phyloP scores from a whole-genome alignment of 2,888 invertebrate genomes.

The Arenicola marina region DNA sequence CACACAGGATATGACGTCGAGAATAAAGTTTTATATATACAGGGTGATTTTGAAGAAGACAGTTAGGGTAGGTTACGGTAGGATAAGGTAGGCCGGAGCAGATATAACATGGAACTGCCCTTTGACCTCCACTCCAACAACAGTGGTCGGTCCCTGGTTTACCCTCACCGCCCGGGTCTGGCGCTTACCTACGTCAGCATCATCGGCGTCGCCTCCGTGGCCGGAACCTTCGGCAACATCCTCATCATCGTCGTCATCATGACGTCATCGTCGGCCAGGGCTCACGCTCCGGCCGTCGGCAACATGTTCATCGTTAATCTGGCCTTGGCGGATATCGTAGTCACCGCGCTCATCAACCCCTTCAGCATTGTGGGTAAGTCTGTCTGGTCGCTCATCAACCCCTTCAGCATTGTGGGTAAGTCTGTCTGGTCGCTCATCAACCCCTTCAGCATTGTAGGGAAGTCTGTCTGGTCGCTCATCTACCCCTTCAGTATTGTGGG shows the following conservation, averaged over 20 bases:
- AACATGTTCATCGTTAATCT: conserved; percentile 41
- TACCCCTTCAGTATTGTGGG: conserved; percentile 43
- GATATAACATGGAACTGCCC: no score
- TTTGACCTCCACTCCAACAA: no score
- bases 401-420: conserved; percentile 43
- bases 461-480: conserved; percentile 37
- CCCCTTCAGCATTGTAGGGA: conserved; percentile 43
- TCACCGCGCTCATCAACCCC: conserved; percentile 40
- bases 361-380: conserved; percentile 43
- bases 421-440: conserved; percentile 37
- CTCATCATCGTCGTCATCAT: conserved; percentile 7
- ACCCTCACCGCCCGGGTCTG: conserved; percentile 1
- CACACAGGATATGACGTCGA: no score
- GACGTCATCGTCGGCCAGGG: background rate
- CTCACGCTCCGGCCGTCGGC: no score
- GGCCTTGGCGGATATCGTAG: conserved; percentile 40
- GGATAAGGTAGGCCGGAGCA: no score
- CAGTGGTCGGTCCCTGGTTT: no score
- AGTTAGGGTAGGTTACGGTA: no score
- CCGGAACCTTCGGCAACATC: conserved; percentile 25
- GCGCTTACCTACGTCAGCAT: conserved; percentile 13
- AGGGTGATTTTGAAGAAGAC: no score
- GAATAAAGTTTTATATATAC: no score
- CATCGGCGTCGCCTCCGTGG: conserved; percentile 14
- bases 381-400: conserved; percentile 39